Percentiles rank a stretch among this genome's conserved stretches.
Conservation (phyloP, 2,888 invertebrate genomes). For the Craniophora ligustri region DNA sequence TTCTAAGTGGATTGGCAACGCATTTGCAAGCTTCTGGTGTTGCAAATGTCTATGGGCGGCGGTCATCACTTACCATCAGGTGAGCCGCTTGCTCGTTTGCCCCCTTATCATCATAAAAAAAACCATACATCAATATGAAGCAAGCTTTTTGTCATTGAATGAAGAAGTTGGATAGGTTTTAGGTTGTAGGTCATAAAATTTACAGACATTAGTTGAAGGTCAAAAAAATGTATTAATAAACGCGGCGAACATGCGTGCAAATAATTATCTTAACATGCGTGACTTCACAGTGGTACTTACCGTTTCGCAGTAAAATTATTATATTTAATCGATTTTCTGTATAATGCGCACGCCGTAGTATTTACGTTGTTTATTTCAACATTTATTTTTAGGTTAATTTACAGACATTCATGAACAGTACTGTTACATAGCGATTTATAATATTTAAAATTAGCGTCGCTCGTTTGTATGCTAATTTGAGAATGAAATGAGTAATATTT, state of each 20-base stretch:
- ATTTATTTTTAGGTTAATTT: conserved; percentile 31
- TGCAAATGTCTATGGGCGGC: too few species aligned
- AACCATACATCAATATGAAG: too few species aligned
- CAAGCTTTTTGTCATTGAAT: too few species aligned
- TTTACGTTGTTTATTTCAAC: conserved; percentile 24
- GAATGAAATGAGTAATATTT: neutral
- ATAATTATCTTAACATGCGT: conserved; percentile 10
- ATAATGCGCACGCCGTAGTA: conserved; percentile 4
- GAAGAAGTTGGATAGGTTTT: too few species aligned
- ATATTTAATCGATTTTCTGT: conserved; percentile 37
- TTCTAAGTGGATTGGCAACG: too few species aligned
- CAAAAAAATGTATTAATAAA: conserved; percentile 1
- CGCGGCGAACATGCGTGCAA: neutral
- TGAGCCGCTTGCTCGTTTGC: too few species aligned
- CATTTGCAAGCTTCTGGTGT: too few species aligned
- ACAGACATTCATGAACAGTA: conserved; percentile 7
- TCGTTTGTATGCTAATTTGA: conserved; percentile 11
- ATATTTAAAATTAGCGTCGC: neutral
- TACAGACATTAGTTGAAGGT: neutral
- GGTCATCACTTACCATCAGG: too few species aligned
- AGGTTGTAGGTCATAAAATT: neutral
- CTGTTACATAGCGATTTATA: conserved; percentile 6
- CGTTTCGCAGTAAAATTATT: conserved; percentile 20
- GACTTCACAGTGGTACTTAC: conserved; percentile 6
- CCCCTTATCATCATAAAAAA: too few species aligned